Conservation (phyloP, 2,888 invertebrate species). For the Linnaemya tessellans region DNA sequence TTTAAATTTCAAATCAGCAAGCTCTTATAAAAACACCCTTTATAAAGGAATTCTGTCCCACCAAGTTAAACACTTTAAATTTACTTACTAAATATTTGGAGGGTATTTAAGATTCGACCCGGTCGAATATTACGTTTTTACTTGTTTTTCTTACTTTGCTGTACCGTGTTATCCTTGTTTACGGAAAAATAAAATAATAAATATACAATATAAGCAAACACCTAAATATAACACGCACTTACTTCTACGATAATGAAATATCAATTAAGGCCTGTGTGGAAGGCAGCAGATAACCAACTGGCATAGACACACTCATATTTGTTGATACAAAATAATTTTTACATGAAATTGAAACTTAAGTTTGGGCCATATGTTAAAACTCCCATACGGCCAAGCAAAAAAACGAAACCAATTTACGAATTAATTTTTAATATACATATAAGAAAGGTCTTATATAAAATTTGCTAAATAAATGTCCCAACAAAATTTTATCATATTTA, state of each 20-base stretch:
- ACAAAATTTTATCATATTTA: background rate
- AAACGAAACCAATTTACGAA: background rate
- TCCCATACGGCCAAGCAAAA: conserved; percentile 18
- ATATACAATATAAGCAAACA: conserved; percentile 11
- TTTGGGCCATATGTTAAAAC: conserved; percentile 54
- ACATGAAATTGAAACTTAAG: conserved; percentile 20
- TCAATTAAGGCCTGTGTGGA: conserved; percentile 53
- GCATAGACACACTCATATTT: background rate
- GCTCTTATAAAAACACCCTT: too few species aligned
- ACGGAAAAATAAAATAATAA: background rate
- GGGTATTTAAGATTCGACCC: too few species aligned
- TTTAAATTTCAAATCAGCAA: too few species aligned
- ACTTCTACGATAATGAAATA: conserved; percentile 58
- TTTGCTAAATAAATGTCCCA: background rate
- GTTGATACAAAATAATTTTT: background rate
- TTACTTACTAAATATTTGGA: too few species aligned
- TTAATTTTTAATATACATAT: background rate
- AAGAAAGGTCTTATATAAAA: background rate
- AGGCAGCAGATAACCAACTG: background rate
- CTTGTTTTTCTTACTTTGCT: too few species aligned
- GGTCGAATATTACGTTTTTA: too few species aligned
- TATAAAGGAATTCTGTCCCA: too few species aligned
- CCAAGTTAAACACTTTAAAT: too few species aligned
- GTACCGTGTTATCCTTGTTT: conserved; percentile 39
- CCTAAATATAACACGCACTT: conserved; percentile 53